phyloP scores from a whole-genome alignment of 2,888 invertebrate genomes.

The Thyatira batis region DNA sequence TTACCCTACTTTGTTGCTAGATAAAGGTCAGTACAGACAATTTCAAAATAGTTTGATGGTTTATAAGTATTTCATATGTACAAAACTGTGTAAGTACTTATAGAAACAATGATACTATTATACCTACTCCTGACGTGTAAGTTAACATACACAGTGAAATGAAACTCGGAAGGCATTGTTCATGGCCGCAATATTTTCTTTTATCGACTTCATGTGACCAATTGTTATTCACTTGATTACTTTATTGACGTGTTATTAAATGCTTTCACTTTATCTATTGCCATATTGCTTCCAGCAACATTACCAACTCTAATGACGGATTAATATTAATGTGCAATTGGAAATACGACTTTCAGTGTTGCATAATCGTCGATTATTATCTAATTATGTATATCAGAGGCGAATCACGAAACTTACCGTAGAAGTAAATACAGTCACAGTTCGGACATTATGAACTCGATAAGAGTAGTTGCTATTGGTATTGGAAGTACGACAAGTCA shows the following conservation, averaged over 20 bases:
- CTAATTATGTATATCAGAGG: background rate
- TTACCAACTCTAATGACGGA: conserved; percentile 15
- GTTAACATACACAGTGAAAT: conserved; percentile 38
- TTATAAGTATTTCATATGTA: background rate
- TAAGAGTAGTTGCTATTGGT: background rate
- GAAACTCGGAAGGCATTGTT: conserved; percentile 61
- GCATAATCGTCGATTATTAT: background rate
- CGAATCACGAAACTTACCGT: background rate
- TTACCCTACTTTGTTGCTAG: no score
- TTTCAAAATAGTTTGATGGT: background rate
- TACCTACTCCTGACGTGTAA: conserved; percentile 3
- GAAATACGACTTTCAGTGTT: conserved; percentile 11
- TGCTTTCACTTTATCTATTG: conserved; percentile 63
- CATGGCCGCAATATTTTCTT: conserved; percentile 44
- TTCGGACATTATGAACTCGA: background rate
- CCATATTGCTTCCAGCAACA: conserved; percentile 15
- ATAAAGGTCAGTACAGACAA: background rate
- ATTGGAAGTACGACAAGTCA: background rate
- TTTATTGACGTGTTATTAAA: conserved; percentile 52
- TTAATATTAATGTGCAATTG: conserved; percentile 21
- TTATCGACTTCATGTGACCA: conserved; percentile 52
- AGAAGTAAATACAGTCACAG: background rate
- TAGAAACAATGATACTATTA: background rate
- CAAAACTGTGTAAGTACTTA: background rate
- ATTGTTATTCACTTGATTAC: conserved; percentile 52